phyloP scores from a whole-genome alignment of 2,113 vertebrate genomes.

The Megaceryle torquata region DNA sequence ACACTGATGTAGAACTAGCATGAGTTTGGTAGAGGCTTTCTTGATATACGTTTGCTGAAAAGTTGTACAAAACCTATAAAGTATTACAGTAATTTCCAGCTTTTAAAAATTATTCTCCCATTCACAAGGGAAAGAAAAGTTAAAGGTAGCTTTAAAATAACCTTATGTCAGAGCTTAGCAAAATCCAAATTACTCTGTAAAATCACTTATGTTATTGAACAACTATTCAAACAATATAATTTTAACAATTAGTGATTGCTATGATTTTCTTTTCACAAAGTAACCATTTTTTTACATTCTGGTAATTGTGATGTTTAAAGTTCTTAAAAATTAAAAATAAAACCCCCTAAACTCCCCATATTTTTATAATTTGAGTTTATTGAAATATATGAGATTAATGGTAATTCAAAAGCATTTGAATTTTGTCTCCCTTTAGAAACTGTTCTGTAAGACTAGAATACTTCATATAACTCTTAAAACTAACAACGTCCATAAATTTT shows the following conservation, averaged over 20 bases:
- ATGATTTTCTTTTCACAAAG: background rate
- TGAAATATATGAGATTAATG: background rate
- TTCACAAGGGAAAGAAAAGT: background rate
- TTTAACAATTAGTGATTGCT: background rate
- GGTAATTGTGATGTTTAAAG: background rate
- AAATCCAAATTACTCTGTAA: background rate
- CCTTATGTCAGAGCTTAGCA: background rate
- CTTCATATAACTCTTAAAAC: background rate
- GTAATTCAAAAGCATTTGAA: background rate
- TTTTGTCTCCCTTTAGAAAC: background rate
- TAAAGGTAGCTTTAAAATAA: background rate
- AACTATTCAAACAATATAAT: background rate
- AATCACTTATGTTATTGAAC: background rate
- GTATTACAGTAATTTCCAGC: background rate
- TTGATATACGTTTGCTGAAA: background rate
- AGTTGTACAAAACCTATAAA: background rate
- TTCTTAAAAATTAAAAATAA: background rate
- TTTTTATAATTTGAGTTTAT: background rate
- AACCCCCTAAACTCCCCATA: accelerated
- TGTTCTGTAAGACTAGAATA: background rate
- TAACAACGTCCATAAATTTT: background rate
- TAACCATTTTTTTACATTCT: background rate
- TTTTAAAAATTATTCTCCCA: background rate
- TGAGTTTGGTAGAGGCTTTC: background rate
- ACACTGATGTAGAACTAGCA: background rate